These are phyloP conservation scores for Cheirogaleus major DNA, from an alignment of 2,797 vertebrate species.

Conservation along the genomic window DNA sequence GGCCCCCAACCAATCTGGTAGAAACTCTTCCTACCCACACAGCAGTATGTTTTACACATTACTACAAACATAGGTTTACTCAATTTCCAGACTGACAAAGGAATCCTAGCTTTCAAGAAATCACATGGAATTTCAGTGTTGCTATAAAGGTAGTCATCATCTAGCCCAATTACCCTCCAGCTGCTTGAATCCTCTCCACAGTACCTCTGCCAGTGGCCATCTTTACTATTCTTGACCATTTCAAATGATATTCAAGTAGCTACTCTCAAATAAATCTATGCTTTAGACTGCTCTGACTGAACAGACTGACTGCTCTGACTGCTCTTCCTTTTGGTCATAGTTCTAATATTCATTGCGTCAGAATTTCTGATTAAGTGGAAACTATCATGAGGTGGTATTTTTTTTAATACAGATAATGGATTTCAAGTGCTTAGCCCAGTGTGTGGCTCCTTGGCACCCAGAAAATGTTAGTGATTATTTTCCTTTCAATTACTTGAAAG, in stretches of 20 bases:
- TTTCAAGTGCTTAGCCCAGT: not conserved
- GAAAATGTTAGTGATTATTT: conserved; percentile 6
- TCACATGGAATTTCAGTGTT: not conserved
- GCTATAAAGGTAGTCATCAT: not conserved
- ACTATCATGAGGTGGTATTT: not conserved
- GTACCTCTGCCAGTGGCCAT: not conserved
- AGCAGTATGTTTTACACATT: not conserved
- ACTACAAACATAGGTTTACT: not conserved
- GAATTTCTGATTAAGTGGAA: not conserved
- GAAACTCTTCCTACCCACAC: not conserved
- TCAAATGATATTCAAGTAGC: not conserved
- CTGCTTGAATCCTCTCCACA: not conserved
- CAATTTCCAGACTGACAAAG: not conserved
- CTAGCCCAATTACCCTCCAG: not conserved
- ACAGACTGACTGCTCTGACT: not conserved
- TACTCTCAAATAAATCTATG: not conserved
- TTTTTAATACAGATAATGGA: not conserved
- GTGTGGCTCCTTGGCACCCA: not conserved
- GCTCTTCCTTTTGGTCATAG: not conserved
- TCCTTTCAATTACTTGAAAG: not conserved
- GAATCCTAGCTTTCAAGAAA: not conserved
- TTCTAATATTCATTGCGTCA: not conserved
- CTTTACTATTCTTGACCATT: not conserved
- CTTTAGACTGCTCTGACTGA: not conserved
- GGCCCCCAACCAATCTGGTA: not conserved